Base-by-base conservation (phyloP, 2,888 invertebrate genomes). In the Gibbula magus region DNA sequence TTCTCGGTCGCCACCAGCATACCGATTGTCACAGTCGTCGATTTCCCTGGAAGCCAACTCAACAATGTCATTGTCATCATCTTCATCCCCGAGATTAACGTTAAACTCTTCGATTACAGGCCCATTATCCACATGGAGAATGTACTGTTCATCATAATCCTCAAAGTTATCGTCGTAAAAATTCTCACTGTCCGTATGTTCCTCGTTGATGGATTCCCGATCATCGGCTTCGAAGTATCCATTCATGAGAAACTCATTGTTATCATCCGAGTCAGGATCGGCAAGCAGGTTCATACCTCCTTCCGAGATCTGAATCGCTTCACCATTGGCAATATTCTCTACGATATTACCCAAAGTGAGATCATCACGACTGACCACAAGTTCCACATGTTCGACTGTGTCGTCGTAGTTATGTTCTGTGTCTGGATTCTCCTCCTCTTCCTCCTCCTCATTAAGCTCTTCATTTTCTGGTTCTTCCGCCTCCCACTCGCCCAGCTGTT, bases 81-180 rank as follows among this genome's bases (percentile, higher is more conserved):
- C 86, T 56, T 88, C 88, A 61, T 84, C 84, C 77, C 86, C 85
- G 53, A 86, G 77, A 77, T 88, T 87, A 16, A 86, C 84, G 79
- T 88, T 89, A 75, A 88, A 86, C 73, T 89, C 89, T 76, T 90
- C 89, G 25, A 87, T 88, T 25, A 87, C 84, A 54, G 88, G 87
- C 39, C 86, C 88, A 70, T 83, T 86, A 75, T 89, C 88, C 13
- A 88, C 80, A 82, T 87, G 87, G 32, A 90, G 81, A 74, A 88
- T 88, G 75, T 91, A 90, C 39, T 91, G 89, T 80, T 91, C 90
- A 75, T 90, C 89, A 77, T 90, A 90, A 79, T 89, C 89, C 79
- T 90, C 90, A 75, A 88, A 90, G 84, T 89, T 88, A 82, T 91
- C 91, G 80, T 91, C 91, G 77, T 90, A 89, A 79, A 89, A 88